Evolutionary conservation across 2,888 invertebrate genomes (phyloP), one percentile per base, ranked within the genome.

Genomic region (Chloromyia formosa): DNA sequence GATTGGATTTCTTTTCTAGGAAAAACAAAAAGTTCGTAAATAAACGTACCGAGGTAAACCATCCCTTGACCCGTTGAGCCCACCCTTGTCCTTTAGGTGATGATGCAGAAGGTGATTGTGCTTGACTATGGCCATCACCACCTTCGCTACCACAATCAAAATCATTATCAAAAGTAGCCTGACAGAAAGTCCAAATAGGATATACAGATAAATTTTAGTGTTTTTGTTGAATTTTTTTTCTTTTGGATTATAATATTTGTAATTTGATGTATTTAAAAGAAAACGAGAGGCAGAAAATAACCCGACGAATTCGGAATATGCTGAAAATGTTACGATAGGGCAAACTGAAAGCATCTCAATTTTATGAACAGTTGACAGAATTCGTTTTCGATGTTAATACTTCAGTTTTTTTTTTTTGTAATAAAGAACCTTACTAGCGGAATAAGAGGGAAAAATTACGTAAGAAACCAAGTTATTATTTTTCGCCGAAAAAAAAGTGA

Each of bases 1-100:
- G 53, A 69, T 53, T 20, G 40, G 53, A 69, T 69, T 35, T 62
- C 53, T 23, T 62, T 62, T 40, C 27, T 35, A 35, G 2, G 27
- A 35, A 7, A 35, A 35, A 35, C 2, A 35, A 56, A 69, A 71
- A 56, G 56, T 35, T 35, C 58, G 58, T 68, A 71, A 71, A 58
- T n/a, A 87, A 87, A 90, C 90, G 87, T 90, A 90, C 90, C 90
- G 89, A 89, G 87, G 87, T 88, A 88, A 90, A 89, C 90, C 90
- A 90, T 87, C 89, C 88, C 86, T 89, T 89, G 88, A 90, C 88
- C 88, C 88, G 89, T 88, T 89, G 90, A 88, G 89, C 88, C 90
- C 91, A 89, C 90, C 91, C 87, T 84, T 88, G 89, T 88, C 85
- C 85, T 82, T 83, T 83, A 81, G 84, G 84, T 80, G 85, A 84